Conservation (phyloP, 2,888 invertebrate genomes). For the Zygothrica quintamaculata region DNA sequence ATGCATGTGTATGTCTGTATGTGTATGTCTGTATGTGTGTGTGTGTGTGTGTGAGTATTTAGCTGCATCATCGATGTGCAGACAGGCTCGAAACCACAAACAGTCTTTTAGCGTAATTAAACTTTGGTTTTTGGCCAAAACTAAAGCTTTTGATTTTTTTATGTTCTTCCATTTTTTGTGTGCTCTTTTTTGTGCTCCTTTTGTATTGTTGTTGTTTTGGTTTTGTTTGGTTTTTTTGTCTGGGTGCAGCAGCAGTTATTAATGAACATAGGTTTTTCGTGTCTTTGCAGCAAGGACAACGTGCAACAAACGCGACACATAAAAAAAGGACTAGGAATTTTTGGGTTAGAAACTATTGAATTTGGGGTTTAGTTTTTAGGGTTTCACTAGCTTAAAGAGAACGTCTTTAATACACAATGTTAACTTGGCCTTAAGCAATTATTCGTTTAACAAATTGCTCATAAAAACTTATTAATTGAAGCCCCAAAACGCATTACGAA, state of each 20-base stretch:
- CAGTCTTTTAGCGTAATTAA: conserved; percentile 69
- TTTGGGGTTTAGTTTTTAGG: too few species aligned
- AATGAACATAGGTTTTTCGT: conserved; percentile 2
- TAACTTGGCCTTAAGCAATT: neutral
- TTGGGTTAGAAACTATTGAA: neutral
- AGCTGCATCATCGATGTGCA: conserved; percentile 35
- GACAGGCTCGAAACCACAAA: conserved; percentile 38
- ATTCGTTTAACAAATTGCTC: conserved; percentile 55
- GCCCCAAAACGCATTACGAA: conserved; percentile 40
- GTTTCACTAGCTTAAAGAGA: too few species aligned
- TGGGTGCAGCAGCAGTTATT: conserved; percentile 2
- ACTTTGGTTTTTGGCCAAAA: conserved; percentile 47
- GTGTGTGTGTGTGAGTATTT: too few species aligned
- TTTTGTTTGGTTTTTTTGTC: conserved; percentile 7
- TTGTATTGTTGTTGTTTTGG: too few species aligned
- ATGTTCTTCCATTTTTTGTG: conserved; percentile 10
- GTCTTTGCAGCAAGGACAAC: too few species aligned
- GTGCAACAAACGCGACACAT: too few species aligned
- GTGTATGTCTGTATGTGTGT: too few species aligned
- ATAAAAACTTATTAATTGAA: conserved; percentile 59
- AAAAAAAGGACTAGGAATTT: neutral
- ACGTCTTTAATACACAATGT: too few species aligned
- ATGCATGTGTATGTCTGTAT: too few species aligned
- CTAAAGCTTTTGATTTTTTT: conserved; percentile 7
- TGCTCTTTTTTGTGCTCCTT: conserved; percentile 17